Evolutionary conservation across 2,797 vertebrate species (phyloP).

Genomic region (Argyrosomus regius): DNA sequence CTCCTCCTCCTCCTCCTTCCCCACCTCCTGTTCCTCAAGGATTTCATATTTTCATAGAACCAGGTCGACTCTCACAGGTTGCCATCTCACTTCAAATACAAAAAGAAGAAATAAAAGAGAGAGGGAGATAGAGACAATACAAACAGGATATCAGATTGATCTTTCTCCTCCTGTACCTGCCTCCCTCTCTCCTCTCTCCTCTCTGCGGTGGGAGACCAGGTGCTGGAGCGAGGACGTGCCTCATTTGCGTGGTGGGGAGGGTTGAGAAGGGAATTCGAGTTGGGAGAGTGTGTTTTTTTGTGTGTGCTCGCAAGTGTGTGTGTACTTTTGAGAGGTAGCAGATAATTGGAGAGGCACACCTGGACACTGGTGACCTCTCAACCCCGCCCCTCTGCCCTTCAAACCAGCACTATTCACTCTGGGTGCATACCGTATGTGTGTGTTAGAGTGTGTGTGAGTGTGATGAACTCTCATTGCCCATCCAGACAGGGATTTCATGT

Average conservation of each 20-base stretch:
- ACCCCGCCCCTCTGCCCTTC: conserved; percentile 74
- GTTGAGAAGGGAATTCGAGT: conserved; percentile 61
- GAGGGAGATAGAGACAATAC: conserved; percentile 43
- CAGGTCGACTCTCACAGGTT: conserved; percentile 22
- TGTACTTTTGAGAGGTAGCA: conserved; percentile 54
- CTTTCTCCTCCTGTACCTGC: conserved; percentile 43
- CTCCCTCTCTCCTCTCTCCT: conserved; percentile 15
- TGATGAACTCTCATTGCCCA: conserved; percentile 43
- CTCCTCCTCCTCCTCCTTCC: neutral
- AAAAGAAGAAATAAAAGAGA: conserved; percentile 44
- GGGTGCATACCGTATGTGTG: conserved; percentile 43
- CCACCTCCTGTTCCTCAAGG: conserved; percentile 15
- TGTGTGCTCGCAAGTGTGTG: conserved; percentile 16
- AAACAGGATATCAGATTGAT: conserved; percentile 67
- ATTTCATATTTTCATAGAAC: conserved; percentile 73
- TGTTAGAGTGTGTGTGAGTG: conserved; percentile 34
- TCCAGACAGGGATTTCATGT: conserved; percentile 29
- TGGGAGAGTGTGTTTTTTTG: conserved; percentile 26
- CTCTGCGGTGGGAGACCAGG: conserved; percentile 71
- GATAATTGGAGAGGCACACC: conserved; percentile 82
- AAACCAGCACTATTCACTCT: conserved; percentile 66
- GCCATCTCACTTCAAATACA: conserved; percentile 52
- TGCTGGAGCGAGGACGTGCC: conserved; percentile 64
- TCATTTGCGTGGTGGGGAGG: conserved; percentile 74
- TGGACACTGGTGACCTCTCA: conserved; percentile 80